Evolutionary conservation across 2,888 invertebrate species (phyloP).

Genomic region (Saturnia pavonia): DNA sequence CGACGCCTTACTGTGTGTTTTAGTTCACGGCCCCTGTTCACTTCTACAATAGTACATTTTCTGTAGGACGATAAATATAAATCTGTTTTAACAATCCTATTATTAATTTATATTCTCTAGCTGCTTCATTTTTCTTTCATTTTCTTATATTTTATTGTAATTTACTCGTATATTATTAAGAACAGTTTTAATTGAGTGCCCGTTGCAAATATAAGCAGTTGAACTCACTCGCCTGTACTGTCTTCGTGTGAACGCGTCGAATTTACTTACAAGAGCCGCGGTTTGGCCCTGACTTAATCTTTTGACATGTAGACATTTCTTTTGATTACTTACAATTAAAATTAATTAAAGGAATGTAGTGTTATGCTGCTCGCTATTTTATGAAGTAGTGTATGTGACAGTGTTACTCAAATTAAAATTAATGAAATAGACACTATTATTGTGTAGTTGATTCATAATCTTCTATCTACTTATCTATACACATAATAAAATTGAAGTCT

Average conservation of each 20-base stretch:
- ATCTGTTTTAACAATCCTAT: too few species aligned
- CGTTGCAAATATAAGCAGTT: neutral
- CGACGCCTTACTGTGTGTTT: too few species aligned
- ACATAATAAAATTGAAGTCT: too few species aligned
- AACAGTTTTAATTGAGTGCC: neutral
- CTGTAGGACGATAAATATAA: too few species aligned
- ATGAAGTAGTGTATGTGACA: conserved; percentile 4
- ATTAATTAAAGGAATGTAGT: conserved; percentile 35
- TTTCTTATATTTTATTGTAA: too few species aligned
- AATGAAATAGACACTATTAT: neutral
- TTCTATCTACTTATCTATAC: too few species aligned
- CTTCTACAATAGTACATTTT: too few species aligned
- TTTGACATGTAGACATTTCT: conserved; percentile 38
- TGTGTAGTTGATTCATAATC: neutral
- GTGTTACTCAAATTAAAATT: neutral
- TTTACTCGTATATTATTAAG: too few species aligned
- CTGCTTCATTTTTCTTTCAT: too few species aligned
- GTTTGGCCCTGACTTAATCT: conserved; percentile 40
- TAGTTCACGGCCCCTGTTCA: too few species aligned
- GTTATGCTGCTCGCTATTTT: neutral
- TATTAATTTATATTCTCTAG: too few species aligned
- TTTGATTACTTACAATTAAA: conserved; percentile 38
- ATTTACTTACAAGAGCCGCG: conserved; percentile 3
- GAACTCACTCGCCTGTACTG: neutral
- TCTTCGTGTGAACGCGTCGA: conserved; percentile 1